Conservation (phyloP, 2,797 vertebrate genomes). For the Argyrosomus regius region DNA sequence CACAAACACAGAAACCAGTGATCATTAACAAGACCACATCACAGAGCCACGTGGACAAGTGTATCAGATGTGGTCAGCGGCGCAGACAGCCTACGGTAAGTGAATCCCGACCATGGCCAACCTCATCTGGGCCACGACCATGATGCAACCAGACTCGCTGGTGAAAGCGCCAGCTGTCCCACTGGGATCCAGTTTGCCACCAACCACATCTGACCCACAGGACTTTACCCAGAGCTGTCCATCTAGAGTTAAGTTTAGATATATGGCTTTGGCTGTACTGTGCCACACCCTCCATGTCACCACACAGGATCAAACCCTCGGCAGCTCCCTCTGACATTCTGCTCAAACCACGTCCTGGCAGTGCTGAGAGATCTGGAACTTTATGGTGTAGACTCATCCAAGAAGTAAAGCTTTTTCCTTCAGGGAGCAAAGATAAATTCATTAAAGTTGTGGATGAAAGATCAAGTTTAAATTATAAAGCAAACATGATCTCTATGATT, state of each 20-base stretch:
- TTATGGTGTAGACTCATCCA: constrained; percentile 8
- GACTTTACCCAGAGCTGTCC: constrained; percentile 68
- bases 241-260: constrained; percentile 78
- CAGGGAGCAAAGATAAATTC: constrained; percentile 16
- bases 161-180: constrained; percentile 66
- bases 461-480: constrained; percentile 23
- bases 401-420: constrained; percentile 20
- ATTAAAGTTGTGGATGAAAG: constrained; percentile 17
- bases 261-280: constrained; percentile 67
- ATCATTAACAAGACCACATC: constrained; percentile 69
- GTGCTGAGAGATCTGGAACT: constrained; percentile 1
- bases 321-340: constrained; percentile 45
- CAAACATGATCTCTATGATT: constrained; percentile 13
- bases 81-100: constrained; percentile 54
- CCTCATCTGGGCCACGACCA: constrained; percentile 56
- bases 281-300: constrained; percentile 77
- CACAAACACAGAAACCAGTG: constrained; percentile 47
- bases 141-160: constrained; percentile 69
- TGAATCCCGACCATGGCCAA: constrained; percentile 16
- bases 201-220: constrained; percentile 77
- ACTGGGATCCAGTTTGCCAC: constrained; percentile 71
- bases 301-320: constrained; percentile 64
- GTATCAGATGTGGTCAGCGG: constrained; percentile 67
- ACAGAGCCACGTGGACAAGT: constrained; percentile 62
- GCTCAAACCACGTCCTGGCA: constrained; percentile 25